phyloP scores from a whole-genome alignment of 2,888 invertebrate species.

The Trachelus tabidus region DNA sequence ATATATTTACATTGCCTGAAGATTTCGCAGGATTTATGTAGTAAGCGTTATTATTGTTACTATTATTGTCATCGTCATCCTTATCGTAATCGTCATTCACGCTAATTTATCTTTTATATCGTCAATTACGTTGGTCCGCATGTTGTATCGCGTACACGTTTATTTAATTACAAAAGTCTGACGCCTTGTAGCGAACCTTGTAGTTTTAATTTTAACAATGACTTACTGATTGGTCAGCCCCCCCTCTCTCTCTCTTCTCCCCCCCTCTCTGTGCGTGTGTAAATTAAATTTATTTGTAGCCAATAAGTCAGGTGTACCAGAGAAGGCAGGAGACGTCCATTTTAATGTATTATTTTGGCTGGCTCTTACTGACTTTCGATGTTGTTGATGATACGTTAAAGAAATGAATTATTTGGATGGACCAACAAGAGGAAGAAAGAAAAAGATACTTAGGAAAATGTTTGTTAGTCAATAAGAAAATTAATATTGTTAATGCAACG shows the following conservation, averaged over 20 bases:
- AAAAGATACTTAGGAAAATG: neutral
- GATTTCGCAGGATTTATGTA: neutral
- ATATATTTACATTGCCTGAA: slow-evolving; percentile 40
- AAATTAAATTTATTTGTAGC: slow-evolving; percentile 10
- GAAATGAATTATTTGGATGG: neutral
- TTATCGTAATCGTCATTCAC: neutral
- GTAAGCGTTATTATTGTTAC: neutral
- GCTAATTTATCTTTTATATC: neutral
- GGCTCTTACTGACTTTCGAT: too few relatives aligned
- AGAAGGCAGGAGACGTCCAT: neutral
- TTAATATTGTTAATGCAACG: neutral
- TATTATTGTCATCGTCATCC: neutral
- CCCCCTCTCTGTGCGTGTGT: neutral
- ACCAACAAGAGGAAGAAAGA: neutral
- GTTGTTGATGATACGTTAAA: neutral
- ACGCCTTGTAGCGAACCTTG: slow-evolving; percentile 25
- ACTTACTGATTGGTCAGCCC: neutral
- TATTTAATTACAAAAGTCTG: slow-evolving; percentile 38
- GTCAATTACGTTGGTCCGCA: neutral
- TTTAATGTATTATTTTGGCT: neutral
- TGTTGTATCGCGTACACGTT: neutral
- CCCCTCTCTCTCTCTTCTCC: too few relatives aligned
- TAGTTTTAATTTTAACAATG: neutral
- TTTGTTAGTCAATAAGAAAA: neutral
- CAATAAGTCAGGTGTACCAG: slow-evolving; percentile 8